Conservation (phyloP, 1,140 invertebrate genomes). For the Coelopa frigida region DNA sequence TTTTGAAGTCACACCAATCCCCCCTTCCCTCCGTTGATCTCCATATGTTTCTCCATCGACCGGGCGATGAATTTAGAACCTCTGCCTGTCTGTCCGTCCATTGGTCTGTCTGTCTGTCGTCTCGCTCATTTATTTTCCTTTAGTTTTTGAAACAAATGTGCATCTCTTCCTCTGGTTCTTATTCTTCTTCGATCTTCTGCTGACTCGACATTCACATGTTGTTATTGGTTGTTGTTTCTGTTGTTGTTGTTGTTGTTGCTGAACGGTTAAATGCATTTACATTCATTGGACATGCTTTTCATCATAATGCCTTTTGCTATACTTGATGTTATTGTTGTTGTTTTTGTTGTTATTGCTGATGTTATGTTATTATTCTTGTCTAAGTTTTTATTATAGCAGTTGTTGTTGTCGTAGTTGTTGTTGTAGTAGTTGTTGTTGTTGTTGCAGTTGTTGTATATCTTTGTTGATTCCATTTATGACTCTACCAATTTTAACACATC, state of each 20-base stretch:
- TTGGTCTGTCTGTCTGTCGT: neutral
- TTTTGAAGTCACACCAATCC: too few relatives aligned
- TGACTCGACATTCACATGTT: neutral
- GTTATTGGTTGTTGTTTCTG: too few relatives aligned
- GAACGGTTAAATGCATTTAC: neutral
- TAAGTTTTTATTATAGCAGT: too few relatives aligned
- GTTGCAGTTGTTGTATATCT: constrained; percentile 3
- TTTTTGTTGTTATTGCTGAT: neutral
- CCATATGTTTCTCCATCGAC: too few relatives aligned
- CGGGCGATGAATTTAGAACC: too few relatives aligned
- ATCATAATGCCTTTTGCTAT: constrained; percentile 6
- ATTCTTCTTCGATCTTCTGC: too few relatives aligned
- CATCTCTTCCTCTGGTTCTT: neutral
- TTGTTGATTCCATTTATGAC: constrained; percentile 38
- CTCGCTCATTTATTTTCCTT: constrained; percentile 6
- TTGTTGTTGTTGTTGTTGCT: constrained; percentile 5
- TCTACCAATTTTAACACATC: constrained; percentile 46
- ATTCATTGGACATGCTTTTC: too few relatives aligned
- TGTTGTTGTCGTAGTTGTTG: too few relatives aligned
- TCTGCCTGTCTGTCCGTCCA: neutral
- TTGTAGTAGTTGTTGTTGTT: constrained; percentile 4
- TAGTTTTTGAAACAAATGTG: constrained; percentile 3
- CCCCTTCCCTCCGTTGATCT: too few relatives aligned
- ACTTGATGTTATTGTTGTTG: constrained; percentile 18
- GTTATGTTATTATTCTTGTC: constrained; percentile 1